These are phyloP conservation scores for Condylura cristata DNA, from an alignment of 2,113 vertebrate genomes.

Conservation along the genomic window DNA sequence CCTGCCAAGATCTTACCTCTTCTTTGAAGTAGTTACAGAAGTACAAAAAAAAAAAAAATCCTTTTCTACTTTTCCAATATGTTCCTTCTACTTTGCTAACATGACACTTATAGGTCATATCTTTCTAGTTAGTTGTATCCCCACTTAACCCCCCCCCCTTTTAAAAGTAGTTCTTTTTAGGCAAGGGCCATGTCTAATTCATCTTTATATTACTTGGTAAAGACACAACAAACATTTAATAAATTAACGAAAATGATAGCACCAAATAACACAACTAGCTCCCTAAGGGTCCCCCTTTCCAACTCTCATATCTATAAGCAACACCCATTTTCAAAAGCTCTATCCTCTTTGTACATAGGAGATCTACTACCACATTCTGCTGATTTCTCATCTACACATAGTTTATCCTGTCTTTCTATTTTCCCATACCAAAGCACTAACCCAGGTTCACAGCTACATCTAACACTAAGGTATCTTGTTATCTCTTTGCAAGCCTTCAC, in stretches of 20 bases:
- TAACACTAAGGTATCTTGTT: not conserved
- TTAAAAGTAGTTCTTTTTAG: not conserved
- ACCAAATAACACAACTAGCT: not conserved
- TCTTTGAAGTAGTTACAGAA: not conserved
- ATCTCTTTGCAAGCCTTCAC: not conserved
- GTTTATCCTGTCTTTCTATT: not conserved
- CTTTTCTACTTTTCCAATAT: not conserved
- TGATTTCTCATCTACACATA: not conserved
- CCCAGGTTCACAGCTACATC: not conserved
- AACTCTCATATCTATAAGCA: not conserved
- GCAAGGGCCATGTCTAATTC: not conserved
- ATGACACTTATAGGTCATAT: not conserved
- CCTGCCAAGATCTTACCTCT: not conserved
- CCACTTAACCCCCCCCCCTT: not conserved
- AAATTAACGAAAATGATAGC: not conserved
- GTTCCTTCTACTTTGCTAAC: not conserved
- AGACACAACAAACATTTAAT: not conserved
- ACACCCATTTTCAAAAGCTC: not conserved
- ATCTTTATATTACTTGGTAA: not conserved
- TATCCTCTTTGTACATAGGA: not conserved
- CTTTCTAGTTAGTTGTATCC: not conserved
- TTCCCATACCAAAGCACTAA: not conserved
- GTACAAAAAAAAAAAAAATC: not conserved
- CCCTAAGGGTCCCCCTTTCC: not conserved
- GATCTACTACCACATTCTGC: not conserved